Percentiles rank a stretch among this genome's conserved stretches.
phyloP scores from a whole-genome alignment of 2,888 invertebrate species.

The Pollenia griseotomentosa region DNA sequence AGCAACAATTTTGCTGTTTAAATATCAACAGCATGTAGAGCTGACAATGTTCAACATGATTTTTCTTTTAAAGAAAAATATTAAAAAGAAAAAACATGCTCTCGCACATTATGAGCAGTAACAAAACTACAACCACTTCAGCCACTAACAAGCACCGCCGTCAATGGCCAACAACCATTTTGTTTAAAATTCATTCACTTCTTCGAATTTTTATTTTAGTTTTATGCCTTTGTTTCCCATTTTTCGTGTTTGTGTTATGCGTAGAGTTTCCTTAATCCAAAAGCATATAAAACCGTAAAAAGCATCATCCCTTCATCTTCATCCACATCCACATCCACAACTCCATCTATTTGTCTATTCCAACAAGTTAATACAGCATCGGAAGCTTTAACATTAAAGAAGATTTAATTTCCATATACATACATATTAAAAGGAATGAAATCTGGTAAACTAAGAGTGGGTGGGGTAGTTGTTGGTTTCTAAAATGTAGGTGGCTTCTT shows the following conservation, averaged over 20 bases:
- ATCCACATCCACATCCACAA: neutral
- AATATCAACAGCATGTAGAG: constrained; percentile 29
- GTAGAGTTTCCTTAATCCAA: constrained; percentile 46
- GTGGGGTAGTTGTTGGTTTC: neutral
- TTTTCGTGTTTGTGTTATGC: neutral
- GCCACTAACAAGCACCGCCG: neutral
- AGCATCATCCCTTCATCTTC: neutral
- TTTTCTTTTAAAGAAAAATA: constrained; percentile 11
- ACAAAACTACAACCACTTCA: constrained; percentile 1
- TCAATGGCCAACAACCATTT: neutral
- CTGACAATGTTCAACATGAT: constrained; percentile 33
- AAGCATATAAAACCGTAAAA: constrained; percentile 26
- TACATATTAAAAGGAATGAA: neutral
- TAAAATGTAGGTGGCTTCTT: neutral
- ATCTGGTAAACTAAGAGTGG: neutral
- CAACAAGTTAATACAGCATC: constrained; percentile 38
- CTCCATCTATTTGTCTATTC: constrained; percentile 16
- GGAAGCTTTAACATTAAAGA: constrained; percentile 2
- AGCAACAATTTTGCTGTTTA: constrained; percentile 29
- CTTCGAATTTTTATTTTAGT: constrained; percentile 5
- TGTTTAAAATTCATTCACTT: constrained; percentile 22
- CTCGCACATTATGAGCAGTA: neutral
- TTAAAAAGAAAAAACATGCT: neutral
- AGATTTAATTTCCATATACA: constrained; percentile 12
- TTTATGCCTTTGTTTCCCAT: neutral